phyloP scores from a whole-genome alignment of 2,797 vertebrate genomes.

The Eulemur albifrons region DNA sequence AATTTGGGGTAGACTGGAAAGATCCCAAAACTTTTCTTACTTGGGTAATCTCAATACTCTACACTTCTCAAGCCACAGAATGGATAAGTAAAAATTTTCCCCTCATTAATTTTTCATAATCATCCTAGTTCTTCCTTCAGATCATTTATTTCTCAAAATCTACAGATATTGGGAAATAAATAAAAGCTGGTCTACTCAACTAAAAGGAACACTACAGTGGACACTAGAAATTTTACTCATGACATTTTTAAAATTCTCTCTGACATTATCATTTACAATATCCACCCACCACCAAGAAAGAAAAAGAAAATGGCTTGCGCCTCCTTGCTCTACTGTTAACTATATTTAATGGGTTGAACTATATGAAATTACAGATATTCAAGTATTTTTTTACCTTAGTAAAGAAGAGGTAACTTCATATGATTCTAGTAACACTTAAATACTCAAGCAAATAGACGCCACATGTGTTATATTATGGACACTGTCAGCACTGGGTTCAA shows the following conservation, averaged over 20 bases:
- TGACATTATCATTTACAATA: neutral
- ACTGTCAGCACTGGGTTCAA: neutral
- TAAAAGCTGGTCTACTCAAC: neutral
- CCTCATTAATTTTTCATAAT: neutral
- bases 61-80: constrained; percentile 9
- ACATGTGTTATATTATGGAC: neutral
- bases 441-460: neutral
- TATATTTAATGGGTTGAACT: neutral
- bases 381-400: neutral
- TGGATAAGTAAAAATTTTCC: neutral
- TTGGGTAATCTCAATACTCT: constrained; percentile 21
- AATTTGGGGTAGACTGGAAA: neutral
- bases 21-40: neutral
- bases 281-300: neutral
- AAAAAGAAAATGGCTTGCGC: neutral
- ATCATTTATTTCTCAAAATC: neutral
- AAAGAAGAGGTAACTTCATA: neutral
- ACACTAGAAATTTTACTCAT: neutral
- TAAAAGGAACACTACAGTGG: neutral
- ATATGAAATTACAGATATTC: neutral
- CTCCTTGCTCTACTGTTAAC: neutral
- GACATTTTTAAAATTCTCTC: neutral
- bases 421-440: neutral
- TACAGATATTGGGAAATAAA: neutral
- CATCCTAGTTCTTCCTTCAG: neutral